Evolutionary conservation across 2,888 invertebrate species (phyloP).

Genomic region (Drosophila subsilvestris): DNA sequence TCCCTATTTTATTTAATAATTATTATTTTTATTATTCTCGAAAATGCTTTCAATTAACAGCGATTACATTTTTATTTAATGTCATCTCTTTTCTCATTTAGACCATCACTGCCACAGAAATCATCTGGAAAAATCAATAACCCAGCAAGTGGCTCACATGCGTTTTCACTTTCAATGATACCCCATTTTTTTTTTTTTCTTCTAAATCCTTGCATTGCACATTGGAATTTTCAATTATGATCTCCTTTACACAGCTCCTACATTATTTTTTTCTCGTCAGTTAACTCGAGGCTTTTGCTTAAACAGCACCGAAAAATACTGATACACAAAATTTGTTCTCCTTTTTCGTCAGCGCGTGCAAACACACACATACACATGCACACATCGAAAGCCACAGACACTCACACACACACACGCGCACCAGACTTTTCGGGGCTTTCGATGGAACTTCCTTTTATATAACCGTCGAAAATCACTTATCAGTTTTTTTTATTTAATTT

Average conservation of each 20-base stretch:
- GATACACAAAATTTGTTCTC: constrained; percentile 73
- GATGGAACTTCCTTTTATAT: constrained; percentile 65
- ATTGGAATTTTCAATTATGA: constrained; percentile 15
- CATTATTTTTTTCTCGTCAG: constrained; percentile 17
- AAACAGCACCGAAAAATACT: constrained; percentile 56
- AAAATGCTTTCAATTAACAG: neutral
- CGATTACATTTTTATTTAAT: neutral
- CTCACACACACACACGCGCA: constrained; percentile 49
- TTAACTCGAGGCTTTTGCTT: constrained; percentile 23
- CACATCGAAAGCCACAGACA: too few relatives aligned
- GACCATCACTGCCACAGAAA: constrained; percentile 46
- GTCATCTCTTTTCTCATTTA: constrained; percentile 15
- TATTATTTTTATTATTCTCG: neutral
- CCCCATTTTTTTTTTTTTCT: constrained; percentile 22
- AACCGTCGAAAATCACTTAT: constrained; percentile 47
- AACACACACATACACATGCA: constrained; percentile 28
- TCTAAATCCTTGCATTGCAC: constrained; percentile 14
- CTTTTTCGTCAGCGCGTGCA: constrained; percentile 68
- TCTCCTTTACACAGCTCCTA: constrained; percentile 21
- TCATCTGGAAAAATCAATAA: constrained; percentile 76
- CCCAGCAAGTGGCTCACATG: constrained; percentile 52
- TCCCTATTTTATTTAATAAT: constrained; percentile 14
- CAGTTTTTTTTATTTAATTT: constrained; percentile 11
- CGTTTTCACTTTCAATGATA: constrained; percentile 68
- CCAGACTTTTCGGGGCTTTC: constrained; percentile 64